phyloP scores from a whole-genome alignment of 1,140 invertebrate species.

The Bradynema listronoti region DNA sequence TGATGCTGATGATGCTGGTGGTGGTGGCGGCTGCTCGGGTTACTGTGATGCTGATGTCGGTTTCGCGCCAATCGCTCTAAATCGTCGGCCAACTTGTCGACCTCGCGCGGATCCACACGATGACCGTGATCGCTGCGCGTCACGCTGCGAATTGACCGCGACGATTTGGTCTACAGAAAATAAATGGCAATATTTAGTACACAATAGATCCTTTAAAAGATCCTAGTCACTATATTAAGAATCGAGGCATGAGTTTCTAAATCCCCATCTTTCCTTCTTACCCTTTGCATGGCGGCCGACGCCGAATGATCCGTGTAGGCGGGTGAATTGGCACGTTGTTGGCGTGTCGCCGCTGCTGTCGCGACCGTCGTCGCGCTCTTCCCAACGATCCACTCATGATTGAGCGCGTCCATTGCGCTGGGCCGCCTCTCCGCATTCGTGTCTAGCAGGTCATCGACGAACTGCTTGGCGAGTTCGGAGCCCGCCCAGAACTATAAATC shows the following conservation, averaged over 20 bases:
- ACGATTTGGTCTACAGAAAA: slow-evolving; percentile 60
- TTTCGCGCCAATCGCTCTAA: slow-evolving; percentile 52
- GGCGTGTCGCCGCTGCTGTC: not conserved
- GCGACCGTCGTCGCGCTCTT: not conserved
- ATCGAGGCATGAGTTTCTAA: not conserved
- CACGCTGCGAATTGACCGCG: slow-evolving; percentile 59
- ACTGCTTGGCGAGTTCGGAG: slow-evolving; percentile 61
- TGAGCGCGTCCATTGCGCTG: slow-evolving; percentile 58
- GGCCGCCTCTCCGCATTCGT: slow-evolving; percentile 59
- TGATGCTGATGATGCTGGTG: too few species aligned
- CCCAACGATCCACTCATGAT: slow-evolving; percentile 60
- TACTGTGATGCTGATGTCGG: slow-evolving; percentile 12
- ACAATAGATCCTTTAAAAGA: not conserved
- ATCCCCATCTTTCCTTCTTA: slow-evolving; percentile 14
- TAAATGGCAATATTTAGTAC: not conserved
- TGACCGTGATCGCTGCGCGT: slow-evolving; percentile 60
- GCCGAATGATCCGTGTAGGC: not conserved
- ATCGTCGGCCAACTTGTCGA: slow-evolving; percentile 61
- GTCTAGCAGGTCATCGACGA: slow-evolving; percentile 61
- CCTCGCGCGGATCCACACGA: slow-evolving; percentile 61
- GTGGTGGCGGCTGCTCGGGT: too few species aligned
- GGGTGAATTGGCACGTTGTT: not conserved
- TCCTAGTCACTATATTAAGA: not conserved
- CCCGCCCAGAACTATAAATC: slow-evolving; percentile 62
- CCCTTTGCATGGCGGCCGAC: slow-evolving; percentile 47